A percentile compares a stretch with the other conserved stretches of the same genome.
Evolutionary conservation across 2,113 vertebrate genomes (phyloP).

Genomic region (Anseranas semipalmata): DNA sequence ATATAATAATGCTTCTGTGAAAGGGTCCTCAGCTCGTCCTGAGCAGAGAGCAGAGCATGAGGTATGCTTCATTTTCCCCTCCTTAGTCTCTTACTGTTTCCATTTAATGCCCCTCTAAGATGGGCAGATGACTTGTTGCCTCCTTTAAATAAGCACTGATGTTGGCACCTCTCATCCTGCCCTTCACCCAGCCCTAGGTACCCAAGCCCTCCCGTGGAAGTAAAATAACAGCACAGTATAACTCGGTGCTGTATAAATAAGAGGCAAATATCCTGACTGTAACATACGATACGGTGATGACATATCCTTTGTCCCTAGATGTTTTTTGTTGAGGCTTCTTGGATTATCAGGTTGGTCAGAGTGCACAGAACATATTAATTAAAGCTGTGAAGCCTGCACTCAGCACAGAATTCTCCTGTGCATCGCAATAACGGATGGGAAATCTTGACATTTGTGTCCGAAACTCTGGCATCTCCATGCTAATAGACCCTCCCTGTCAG

Average conservation of each 20-base stretch:
- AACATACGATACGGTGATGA: conserved; percentile 29
- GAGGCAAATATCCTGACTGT: conserved; percentile 17
- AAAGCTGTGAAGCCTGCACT: conserved; percentile 21
- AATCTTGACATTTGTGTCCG: not conserved
- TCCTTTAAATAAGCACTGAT: not conserved
- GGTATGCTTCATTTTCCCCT: not conserved
- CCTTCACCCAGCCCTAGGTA: not conserved
- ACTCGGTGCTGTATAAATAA: not conserved
- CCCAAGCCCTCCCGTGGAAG: not conserved
- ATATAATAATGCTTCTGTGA: not conserved
- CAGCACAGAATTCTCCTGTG: not conserved
- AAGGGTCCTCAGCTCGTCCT: not conserved
- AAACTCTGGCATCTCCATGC: not conserved
- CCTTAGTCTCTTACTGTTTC: not conserved
- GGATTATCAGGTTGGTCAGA: conserved; percentile 50
- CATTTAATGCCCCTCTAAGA: not conserved
- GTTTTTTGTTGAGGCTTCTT: conserved; percentile 46
- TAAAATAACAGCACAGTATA: not conserved
- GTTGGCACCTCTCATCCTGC: not conserved
- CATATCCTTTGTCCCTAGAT: conserved; percentile 38
- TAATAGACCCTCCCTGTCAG: conserved; percentile 30
- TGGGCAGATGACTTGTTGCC: not conserved
- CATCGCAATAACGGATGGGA: not conserved
- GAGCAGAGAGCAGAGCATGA: not conserved
- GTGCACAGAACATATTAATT: conserved; percentile 59